Evolutionary conservation across 2,797 vertebrate genomes (phyloP).

Genomic region (Danionella dracula): DNA sequence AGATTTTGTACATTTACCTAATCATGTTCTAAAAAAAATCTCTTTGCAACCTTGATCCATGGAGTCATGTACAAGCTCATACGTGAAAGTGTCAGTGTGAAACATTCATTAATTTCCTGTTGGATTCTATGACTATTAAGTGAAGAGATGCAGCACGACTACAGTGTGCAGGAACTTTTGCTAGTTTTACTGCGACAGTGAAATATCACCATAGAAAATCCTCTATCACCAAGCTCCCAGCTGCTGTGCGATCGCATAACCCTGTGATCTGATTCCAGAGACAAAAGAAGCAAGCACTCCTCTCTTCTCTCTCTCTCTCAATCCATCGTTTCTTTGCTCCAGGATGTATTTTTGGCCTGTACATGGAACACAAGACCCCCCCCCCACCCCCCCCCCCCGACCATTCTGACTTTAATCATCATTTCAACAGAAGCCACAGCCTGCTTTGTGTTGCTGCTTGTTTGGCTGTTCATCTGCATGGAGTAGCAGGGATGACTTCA

Average conservation of each 20-base stretch:
- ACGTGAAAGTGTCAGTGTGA: background rate
- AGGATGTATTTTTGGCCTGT: conserved; percentile 28
- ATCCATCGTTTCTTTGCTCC: background rate
- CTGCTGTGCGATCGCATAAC: background rate
- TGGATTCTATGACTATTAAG: conserved; percentile 12
- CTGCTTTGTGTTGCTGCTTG: conserved; percentile 4
- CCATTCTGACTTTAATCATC: conserved; percentile 12
- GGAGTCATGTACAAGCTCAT: too few relatives aligned
- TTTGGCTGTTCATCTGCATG: conserved; percentile 13
- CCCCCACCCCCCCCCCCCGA: too few relatives aligned
- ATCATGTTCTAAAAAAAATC: too few relatives aligned
- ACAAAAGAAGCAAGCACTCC: conserved; percentile 13
- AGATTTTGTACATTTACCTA: too few relatives aligned
- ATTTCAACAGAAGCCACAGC: conserved; percentile 13
- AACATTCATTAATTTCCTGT: background rate
- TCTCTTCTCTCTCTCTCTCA: background rate
- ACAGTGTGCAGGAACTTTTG: background rate
- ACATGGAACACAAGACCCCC: conserved; percentile 18
- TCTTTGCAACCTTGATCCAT: too few relatives aligned
- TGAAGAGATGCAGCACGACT: background rate
- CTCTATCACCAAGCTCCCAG: background rate
- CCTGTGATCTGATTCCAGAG: conserved; percentile 9
- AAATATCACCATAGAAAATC: background rate
- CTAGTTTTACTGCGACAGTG: background rate
- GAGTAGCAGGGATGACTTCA: conserved; percentile 9